Percentiles rank a stretch among this genome's conserved stretches.
Conservation (phyloP, 1,140 invertebrate species). For the Anoplolepis gracilipes region DNA sequence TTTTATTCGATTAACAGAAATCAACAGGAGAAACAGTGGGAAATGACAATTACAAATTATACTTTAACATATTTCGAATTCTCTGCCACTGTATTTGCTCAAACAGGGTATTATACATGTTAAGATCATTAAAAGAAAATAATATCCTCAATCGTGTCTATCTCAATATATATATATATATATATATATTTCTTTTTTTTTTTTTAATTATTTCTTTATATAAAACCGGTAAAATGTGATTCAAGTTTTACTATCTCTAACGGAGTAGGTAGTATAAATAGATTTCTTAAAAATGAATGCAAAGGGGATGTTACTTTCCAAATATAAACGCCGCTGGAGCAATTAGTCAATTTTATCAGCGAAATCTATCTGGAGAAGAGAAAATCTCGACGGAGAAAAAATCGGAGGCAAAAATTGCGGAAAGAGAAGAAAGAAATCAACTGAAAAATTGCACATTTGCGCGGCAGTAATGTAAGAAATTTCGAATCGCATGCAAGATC, state of each 20-base stretch:
- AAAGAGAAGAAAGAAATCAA: background rate
- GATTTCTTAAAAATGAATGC: background rate
- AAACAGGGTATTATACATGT: background rate
- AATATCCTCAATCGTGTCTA: background rate
- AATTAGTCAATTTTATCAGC: background rate
- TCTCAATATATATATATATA: background rate
- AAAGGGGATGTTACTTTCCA: background rate
- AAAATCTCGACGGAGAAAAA: no score
- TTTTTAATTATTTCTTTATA: background rate
- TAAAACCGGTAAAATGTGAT: background rate
- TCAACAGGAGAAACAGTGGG: conserved; percentile 28
- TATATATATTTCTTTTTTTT: background rate
- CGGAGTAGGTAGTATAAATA: background rate
- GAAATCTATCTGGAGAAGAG: background rate
- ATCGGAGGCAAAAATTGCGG: background rate
- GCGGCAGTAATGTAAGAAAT: background rate
- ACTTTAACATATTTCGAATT: conserved; percentile 23
- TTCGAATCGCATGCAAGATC: conserved; percentile 44
- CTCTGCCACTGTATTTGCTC: background rate
- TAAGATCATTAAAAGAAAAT: conserved; percentile 19
- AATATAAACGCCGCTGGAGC: background rate
- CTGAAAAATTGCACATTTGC: background rate
- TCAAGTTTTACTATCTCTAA: background rate
- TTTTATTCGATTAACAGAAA: conserved; percentile 58
- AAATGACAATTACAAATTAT: conserved; percentile 53